Conservation (phyloP, 92 coral and sea anemone genomes). For the Zoanthus sansibaricus region DNA sequence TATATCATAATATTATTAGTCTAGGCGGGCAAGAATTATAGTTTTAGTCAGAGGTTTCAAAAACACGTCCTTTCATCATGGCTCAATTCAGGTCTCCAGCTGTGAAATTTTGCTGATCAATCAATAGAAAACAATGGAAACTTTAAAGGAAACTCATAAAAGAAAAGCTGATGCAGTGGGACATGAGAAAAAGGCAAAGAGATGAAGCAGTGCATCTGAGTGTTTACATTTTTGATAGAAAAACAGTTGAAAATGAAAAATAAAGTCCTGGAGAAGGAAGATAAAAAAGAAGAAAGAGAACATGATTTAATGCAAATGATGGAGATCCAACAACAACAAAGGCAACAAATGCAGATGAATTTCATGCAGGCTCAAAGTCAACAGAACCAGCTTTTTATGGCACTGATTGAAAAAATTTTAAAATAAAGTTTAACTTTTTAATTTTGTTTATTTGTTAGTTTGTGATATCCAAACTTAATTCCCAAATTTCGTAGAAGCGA, state of each 20-base stretch:
- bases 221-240: too few species aligned
- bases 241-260: conserved; percentile 1
- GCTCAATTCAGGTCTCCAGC: too few species aligned
- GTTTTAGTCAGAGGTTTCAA: background rate
- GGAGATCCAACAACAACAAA: background rate
- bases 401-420: background rate
- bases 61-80: too few species aligned
- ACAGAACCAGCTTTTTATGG: conserved; percentile 1
- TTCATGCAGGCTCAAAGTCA: conserved; percentile 9
- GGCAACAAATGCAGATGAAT: conserved; percentile 3
- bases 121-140: conserved; percentile 31
- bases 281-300: conserved; percentile 5
- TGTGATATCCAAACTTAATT: background rate
- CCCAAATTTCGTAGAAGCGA: too few species aligned
- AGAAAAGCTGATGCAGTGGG: conserved; percentile 12
- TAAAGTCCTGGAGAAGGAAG: background rate
- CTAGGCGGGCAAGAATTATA: background rate
- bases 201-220: conserved; percentile 4
- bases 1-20: background rate
- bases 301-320: background rate
- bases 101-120: too few species aligned
- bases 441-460: too few species aligned
- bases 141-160: conserved; percentile 21
- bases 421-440: background rate
- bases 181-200: conserved; percentile 15